These are phyloP conservation scores for Climacteris rufus DNA, from an alignment of 2,113 vertebrate genomes.

Conservation along the genomic window DNA sequence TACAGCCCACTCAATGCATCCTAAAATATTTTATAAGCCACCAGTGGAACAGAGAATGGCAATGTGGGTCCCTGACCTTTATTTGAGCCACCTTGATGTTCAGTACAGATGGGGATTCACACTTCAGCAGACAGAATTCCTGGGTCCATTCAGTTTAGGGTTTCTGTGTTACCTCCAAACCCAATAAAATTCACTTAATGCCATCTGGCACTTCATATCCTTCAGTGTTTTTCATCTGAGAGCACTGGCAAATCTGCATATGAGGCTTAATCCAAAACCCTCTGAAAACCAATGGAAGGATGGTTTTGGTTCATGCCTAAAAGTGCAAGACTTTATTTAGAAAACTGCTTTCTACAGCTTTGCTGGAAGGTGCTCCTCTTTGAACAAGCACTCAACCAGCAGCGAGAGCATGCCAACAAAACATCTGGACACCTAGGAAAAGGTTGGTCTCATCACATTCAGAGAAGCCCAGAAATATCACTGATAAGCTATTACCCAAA, in stretches of 20 bases:
- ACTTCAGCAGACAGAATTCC: slow-evolving; percentile 25
- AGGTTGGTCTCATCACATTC: background rate
- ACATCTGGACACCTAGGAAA: background rate
- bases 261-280: background rate
- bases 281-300: background rate
- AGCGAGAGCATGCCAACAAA: background rate
- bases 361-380: background rate
- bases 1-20: slow-evolving; percentile 45
- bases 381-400: background rate
- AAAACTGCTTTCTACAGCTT: background rate
- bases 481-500: background rate
- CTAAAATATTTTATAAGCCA: slow-evolving; percentile 54
- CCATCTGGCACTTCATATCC: slow-evolving; percentile 9
- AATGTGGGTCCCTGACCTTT: slow-evolving; percentile 36
- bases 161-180: slow-evolving; percentile 19
- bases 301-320: background rate
- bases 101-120: slow-evolving; percentile 15
- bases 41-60: background rate
- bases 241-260: background rate
- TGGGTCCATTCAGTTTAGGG: background rate
- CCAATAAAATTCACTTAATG: background rate
- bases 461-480: background rate
- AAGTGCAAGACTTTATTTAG: background rate
- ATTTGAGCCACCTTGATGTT: slow-evolving; percentile 32
- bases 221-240: background rate